Base-by-base conservation (phyloP, 2,888 invertebrate genomes). In the Neoascia interrupta region DNA sequence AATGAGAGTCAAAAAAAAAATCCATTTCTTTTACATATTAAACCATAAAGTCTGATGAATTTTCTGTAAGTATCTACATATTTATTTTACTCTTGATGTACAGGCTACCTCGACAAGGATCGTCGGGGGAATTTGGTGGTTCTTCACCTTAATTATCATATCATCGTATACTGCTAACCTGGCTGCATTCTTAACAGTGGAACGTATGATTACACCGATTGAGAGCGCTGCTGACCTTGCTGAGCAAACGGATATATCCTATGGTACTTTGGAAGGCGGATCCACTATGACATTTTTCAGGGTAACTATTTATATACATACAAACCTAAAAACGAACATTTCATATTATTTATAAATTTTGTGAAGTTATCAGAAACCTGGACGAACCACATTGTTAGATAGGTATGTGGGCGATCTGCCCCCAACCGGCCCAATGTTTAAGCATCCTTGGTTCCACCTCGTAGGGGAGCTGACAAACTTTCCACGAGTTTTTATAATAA, bases 111-210 rank as follows among this genome's bases (percentile, higher is more conserved):
- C 96, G 3, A 99, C 99, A 0, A 91, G 99, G 58, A 96, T 99
- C 81, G 97, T 99, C 4, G 97, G 98, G 6, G 97, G 96, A 0
- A 96, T 97, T 84, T 99, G 99, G 99, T 99, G 99, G 98, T 99
- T 99, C 90, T 99, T 99, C 90, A 99, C 98, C 0, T 92, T 99
- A 36, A 99, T 99, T 87, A 97, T 99, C 87, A 96, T 99, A 79
- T 97, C 98, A 0, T 98, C 99, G 4, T 99, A 99, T 90, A 99
- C 99, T 3, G 99, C 99, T 10, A 88, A 88, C 90, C 90, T 99
- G 85, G 99, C 99, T 0, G 99, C 99, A 1, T 99, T 99, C 88
- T 91, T 99, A 45, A 99, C 99, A 0, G 99, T 99, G 19, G 98
- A 99, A 88, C 90, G 98, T 31, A 97, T 97, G 91, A 96, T 97